A percentile compares a stretch with the other conserved stretches of the same genome.
Conservation (phyloP, 2,113 vertebrate genomes). For the Cyphomyrus plagiostoma region DNA sequence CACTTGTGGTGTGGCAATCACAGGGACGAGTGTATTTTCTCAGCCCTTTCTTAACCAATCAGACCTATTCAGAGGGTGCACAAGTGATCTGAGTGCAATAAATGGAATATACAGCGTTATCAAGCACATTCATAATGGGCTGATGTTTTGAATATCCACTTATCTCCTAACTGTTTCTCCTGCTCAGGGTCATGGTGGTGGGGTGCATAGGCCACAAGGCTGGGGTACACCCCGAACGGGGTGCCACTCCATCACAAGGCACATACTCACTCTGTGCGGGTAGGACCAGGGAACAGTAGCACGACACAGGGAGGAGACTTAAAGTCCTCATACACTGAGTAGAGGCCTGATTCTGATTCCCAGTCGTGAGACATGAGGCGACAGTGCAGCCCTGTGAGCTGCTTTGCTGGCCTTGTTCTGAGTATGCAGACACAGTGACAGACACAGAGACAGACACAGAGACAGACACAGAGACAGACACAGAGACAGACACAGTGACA, state of each 20-base stretch:
- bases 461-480: too few species aligned
- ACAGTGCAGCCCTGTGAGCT: background rate
- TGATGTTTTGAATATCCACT: background rate
- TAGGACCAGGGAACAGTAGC: background rate
- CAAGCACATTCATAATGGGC: background rate
- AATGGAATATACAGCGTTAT: background rate
- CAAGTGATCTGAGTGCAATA: background rate
- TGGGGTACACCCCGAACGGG: background rate
- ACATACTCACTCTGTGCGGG: background rate
- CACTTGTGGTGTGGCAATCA: background rate
- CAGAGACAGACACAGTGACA: too few species aligned
- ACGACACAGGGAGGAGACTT: background rate
- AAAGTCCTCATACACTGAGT: background rate
- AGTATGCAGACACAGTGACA: background rate
- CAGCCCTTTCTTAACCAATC: background rate
- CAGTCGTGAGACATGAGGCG: background rate
- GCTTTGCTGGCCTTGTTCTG: background rate
- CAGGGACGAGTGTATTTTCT: background rate
- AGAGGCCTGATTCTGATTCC: background rate
- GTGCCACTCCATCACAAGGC: background rate
- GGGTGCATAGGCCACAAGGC: background rate
- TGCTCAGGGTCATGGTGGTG: background rate
- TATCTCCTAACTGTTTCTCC: background rate
- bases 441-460: too few species aligned
- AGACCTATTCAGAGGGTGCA: background rate